Conservation (phyloP, 2,797 vertebrate genomes). For the Semotilus atromaculatus region DNA sequence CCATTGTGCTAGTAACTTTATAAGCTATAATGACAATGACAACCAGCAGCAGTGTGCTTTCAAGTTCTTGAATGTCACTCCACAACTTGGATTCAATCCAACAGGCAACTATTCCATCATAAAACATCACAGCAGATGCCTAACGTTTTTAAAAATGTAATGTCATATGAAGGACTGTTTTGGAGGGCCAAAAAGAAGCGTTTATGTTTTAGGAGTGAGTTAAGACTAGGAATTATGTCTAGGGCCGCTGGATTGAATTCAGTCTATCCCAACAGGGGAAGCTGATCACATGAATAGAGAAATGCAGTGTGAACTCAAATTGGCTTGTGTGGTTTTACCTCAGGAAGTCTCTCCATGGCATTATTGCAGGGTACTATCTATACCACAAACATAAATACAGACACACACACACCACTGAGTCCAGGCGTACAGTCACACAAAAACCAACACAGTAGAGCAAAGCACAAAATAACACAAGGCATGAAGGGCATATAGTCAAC, state of each 20-base stretch:
- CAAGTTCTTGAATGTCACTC: constrained; percentile 37
- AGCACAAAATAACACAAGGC: constrained; percentile 25
- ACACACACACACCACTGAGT: constrained; percentile 53
- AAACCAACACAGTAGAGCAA: constrained; percentile 17
- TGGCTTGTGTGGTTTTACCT: constrained; percentile 84
- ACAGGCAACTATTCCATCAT: constrained; percentile 32
- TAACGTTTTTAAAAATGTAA: not conserved
- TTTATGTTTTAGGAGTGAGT: constrained; percentile 11
- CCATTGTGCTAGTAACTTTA: not conserved
- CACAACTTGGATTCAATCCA: constrained; percentile 55
- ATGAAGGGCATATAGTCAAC: not conserved
- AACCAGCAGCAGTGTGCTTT: constrained; percentile 33
- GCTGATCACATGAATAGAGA: constrained; percentile 67
- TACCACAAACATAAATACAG: constrained; percentile 87
- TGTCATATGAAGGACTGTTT: not conserved
- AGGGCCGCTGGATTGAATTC: constrained; percentile 64
- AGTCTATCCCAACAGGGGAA: constrained; percentile 63
- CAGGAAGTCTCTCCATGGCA: constrained; percentile 78
- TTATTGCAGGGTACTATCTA: constrained; percentile 93
- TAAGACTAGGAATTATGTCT: constrained; percentile 29
- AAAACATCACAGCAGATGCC: constrained; percentile 30
- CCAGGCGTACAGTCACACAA: not conserved
- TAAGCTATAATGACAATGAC: constrained; percentile 14
- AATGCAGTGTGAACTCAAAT: constrained; percentile 68
- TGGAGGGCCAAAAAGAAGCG: not conserved